Conservation (phyloP, 2,888 invertebrate species). For the Eristalis pertinax region DNA sequence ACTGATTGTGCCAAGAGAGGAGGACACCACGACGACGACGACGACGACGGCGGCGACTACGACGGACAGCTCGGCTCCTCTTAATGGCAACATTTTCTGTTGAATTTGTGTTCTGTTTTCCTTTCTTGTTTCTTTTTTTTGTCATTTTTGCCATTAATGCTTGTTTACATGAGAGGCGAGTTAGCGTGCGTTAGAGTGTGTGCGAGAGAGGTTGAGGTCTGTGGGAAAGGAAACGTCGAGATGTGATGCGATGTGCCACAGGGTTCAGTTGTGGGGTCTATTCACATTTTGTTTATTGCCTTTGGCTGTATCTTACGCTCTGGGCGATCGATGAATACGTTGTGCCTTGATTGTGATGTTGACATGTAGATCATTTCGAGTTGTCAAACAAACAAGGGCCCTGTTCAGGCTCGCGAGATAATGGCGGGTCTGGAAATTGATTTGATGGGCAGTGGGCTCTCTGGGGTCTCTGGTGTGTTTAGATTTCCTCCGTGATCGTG, state of each 20-base stretch:
- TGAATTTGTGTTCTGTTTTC: conserved; percentile 5
- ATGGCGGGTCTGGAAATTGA: no score
- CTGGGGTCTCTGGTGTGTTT: no score
- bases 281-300: conserved; percentile 22
- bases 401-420: no score
- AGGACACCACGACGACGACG: neutral
- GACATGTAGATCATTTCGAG: conserved; percentile 6
- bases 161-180: conserved; percentile 45
- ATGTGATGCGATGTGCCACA: conserved; percentile 34
- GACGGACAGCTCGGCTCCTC: neutral
- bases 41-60: neutral
- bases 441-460: no score
- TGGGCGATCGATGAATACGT: neutral
- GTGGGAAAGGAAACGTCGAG: conserved; percentile 53
- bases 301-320: conserved; percentile 19
- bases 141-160: conserved; percentile 50
- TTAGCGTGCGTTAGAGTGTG: neutral
- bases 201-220: neutral
- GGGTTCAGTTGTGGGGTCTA: conserved; percentile 44
- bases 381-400: neutral
- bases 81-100: conserved; percentile 33
- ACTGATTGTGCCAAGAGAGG: conserved; percentile 32
- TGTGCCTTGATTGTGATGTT: conserved; percentile 16
- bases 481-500: no score
- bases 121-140: conserved; percentile 23